Base-by-base conservation (phyloP, 2,797 vertebrate species). In the Nyctibius grandis region DNA sequence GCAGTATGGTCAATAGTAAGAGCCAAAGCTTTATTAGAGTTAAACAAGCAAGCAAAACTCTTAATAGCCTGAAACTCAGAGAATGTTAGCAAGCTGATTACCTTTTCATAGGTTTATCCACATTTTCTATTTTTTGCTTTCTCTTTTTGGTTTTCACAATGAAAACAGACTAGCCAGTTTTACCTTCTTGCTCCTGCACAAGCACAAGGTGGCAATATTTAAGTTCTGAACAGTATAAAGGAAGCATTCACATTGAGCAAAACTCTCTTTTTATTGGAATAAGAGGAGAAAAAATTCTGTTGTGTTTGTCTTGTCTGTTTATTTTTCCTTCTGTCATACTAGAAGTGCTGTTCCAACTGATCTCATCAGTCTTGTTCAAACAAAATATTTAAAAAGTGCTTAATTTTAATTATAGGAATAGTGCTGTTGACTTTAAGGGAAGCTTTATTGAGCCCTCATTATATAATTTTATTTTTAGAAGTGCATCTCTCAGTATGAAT, bases 381-480 rank as follows among this genome's bases (percentile, higher is more conserved):
- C 68, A 95, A 95, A 88, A 20, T 95, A 76, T 84, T 91, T 90
- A 0, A 60, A 31, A 85, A 76, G 33, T 50, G 28, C 48, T 89
- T 89, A 67, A 72, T 92, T 89, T 92, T 88, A 83, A 67, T 81
- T 72, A 57, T 21, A 29, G 31, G 33, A 73, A 68, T 51, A 64
- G 15, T 53, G 20, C 26, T 86, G 57, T 83, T 95, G 77, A 80
- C 68, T 95, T 74, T 59, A 87, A 93, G 57, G 38, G 34, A 87
- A 82, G 45, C 60, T 85, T 79, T 91, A 56, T 50, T 87, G 72
- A 89, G 28, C 11, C 14, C 36, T 89, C 53, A 74, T 92, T 72
- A 73, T 76, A 50, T 72, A 81, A 67, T 82, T 89, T 90, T 84
- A 73, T 78, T 94, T 96, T 93, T 92, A 84, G 60, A 95, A 91